A percentile compares a stretch with the other conserved stretches of the same genome.
Conservation (phyloP, 2,888 invertebrate species). For the Drosophila paramelanica region DNA sequence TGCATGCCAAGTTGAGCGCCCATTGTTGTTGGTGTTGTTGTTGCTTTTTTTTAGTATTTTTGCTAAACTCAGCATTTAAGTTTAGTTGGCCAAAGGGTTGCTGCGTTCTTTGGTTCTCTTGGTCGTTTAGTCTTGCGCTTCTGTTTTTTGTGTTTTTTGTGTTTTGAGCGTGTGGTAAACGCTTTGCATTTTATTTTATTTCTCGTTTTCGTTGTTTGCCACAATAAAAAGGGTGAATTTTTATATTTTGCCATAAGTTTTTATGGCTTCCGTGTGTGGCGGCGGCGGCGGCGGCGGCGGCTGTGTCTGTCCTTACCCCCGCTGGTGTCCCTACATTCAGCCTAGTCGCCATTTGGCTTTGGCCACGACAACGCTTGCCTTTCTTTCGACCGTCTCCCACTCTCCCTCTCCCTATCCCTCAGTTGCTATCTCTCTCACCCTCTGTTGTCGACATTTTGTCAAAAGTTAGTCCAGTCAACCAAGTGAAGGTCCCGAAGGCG, state of each 20-base stretch:
- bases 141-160: background rate
- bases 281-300: conserved; percentile 52
- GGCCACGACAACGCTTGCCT: conserved; percentile 1
- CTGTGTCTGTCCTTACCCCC: conserved; percentile 10
- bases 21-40: conserved; percentile 15
- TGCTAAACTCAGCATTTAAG: conserved; percentile 77
- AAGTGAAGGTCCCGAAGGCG: conserved; percentile 23
- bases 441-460: conserved; percentile 66
- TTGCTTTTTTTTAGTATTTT: conserved; percentile 50
- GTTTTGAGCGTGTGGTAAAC: conserved; percentile 47
- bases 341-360: conserved; percentile 33
- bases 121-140: conserved; percentile 18
- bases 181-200: conserved; percentile 77
- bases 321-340: conserved; percentile 2
- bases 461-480: conserved; percentile 75
- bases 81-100: conserved; percentile 75
- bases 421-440: conserved; percentile 10
- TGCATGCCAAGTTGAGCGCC: conserved; percentile 56
- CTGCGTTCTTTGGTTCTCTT: conserved; percentile 34
- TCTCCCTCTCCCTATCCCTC: background rate
- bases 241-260: conserved; percentile 79
- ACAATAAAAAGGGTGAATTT: conserved; percentile 81
- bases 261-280: conserved; percentile 80
- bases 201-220: conserved; percentile 74
- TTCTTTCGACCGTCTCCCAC: background rate